These are phyloP conservation scores for Thymelicus sylvestris DNA, from an alignment of 2,888 invertebrate genomes.

Conservation along the genomic window DNA sequence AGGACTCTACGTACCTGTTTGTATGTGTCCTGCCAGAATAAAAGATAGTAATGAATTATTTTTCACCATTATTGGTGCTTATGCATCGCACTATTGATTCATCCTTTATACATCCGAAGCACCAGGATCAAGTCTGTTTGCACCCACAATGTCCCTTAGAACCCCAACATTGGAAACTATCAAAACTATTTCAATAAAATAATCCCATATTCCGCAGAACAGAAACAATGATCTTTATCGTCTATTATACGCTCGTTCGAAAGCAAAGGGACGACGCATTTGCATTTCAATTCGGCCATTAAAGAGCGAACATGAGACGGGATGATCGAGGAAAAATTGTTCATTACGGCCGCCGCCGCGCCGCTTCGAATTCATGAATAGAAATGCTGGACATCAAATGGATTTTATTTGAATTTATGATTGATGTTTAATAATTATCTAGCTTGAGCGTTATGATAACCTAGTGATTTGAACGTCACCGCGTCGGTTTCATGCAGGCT, in stretches of 20 bases:
- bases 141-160: no score
- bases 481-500: not conserved
- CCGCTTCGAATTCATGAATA: constrained; percentile 63
- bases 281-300: constrained; percentile 60
- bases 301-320: constrained; percentile 53
- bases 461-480: not conserved
- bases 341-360: constrained; percentile 49
- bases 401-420: constrained; percentile 23
- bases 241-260: constrained; percentile 17
- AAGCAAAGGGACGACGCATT: constrained; percentile 44
- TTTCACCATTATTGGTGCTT: no score
- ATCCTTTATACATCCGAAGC: no score
- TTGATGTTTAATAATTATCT: constrained; percentile 12
- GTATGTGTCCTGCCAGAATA: no score
- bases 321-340: constrained; percentile 55
- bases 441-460: not conserved
- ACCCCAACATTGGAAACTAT: not conserved
- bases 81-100: no score
- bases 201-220: not conserved
- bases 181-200: constrained; percentile 6
- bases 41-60: no score
- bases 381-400: constrained; percentile 27
- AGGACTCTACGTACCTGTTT: no score
- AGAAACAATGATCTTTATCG: constrained; percentile 10
- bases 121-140: no score